Evolutionary conservation across 2,888 invertebrate genomes (phyloP).

Genomic region (Drosophila sordidula): DNA sequence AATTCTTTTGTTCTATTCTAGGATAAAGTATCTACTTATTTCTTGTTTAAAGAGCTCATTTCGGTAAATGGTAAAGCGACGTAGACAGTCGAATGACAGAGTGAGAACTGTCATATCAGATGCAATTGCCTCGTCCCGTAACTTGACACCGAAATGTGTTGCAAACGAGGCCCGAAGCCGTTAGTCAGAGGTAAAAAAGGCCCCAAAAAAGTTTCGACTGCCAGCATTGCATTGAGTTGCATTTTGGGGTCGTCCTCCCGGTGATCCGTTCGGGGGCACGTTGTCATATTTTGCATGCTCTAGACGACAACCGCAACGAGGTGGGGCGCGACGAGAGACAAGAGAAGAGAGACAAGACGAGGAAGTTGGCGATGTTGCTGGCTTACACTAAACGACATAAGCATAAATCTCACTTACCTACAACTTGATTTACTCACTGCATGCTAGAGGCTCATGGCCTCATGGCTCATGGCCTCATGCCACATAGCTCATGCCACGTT

Average conservation of each 20-base stretch:
- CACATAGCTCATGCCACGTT: conserved; percentile 49
- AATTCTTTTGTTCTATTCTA: too few relatives aligned
- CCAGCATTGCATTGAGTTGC: conserved; percentile 41
- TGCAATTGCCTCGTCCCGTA: conserved; percentile 55
- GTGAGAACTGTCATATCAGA: conserved; percentile 43
- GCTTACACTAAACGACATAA: conserved; percentile 79
- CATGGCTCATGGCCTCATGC: conserved; percentile 28
- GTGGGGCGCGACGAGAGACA: not conserved
- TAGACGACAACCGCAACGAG: conserved; percentile 34
- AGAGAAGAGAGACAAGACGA: conserved; percentile 1
- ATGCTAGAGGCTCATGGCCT: conserved; percentile 37
- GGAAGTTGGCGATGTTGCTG: conserved; percentile 47
- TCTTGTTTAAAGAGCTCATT: not conserved
- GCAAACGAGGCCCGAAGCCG: conserved; percentile 22
- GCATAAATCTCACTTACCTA: conserved; percentile 82
- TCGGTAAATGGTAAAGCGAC: not conserved
- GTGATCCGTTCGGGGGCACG: conserved; percentile 44
- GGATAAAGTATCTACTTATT: too few relatives aligned
- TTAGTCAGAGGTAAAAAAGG: conserved; percentile 1
- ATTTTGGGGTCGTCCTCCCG: conserved; percentile 33
- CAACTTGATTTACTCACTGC: conserved; percentile 80
- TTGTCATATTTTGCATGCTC: conserved; percentile 75
- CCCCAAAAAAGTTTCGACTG: conserved; percentile 21
- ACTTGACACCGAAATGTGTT: conserved; percentile 31
- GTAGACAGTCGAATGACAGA: conserved; percentile 11